These are phyloP conservation scores for Anas flavirostris DNA, from an alignment of 2,797 vertebrate genomes.

Conservation along the genomic window DNA sequence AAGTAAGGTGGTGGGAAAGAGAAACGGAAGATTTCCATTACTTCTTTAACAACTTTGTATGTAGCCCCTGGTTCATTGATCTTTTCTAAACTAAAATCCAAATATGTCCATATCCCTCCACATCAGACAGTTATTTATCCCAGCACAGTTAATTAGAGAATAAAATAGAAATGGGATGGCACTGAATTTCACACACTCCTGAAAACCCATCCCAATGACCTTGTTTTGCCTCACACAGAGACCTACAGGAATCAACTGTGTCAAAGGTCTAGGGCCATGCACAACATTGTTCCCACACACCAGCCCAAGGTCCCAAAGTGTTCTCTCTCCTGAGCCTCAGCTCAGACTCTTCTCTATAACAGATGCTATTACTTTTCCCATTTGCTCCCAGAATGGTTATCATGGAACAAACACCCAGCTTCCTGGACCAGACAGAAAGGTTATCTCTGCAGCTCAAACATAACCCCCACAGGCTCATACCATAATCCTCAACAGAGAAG, in stretches of 20 bases:
- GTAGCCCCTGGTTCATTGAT: not conserved
- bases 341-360: not conserved
- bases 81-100: not conserved
- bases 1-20: not conserved
- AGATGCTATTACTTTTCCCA: not conserved
- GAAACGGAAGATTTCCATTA: not conserved
- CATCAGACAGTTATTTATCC: not conserved
- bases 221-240: not conserved
- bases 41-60: not conserved
- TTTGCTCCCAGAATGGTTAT: not conserved
- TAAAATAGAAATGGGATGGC: not conserved
- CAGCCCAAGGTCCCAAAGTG: not conserved
- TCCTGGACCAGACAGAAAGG: not conserved
- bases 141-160: not conserved
- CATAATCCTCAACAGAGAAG: slow-evolving; percentile 58
- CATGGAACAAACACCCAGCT: not conserved
- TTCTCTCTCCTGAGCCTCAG: not conserved
- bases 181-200: not conserved
- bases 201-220: not conserved
- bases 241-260: not conserved
- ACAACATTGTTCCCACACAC: not conserved
- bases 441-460: not conserved
- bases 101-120: not conserved
- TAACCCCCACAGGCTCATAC: not conserved
- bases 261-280: not conserved